Conservation (phyloP, 2,113 vertebrate genomes). For the Cephalophus harveyi region DNA sequence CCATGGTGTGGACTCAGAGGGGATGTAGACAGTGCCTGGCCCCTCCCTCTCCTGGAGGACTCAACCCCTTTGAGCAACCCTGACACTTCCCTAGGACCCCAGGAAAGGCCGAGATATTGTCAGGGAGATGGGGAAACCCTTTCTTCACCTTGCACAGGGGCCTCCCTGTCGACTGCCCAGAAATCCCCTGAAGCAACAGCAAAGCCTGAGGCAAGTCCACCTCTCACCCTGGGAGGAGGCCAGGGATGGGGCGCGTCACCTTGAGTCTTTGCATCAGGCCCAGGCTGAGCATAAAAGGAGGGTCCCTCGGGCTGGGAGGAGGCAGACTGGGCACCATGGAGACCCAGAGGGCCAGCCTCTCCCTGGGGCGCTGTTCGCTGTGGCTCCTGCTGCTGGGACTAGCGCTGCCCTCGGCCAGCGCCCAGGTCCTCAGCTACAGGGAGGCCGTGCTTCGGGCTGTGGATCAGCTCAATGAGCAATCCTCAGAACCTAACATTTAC, state of each 20-base stretch:
- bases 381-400: not conserved
- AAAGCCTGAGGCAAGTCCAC: not conserved
- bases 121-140: conserved; percentile 20
- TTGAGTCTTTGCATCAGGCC: not conserved
- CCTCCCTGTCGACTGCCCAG: not conserved
- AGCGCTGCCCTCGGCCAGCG: not conserved
- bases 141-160: not conserved
- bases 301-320: not conserved
- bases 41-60: not conserved
- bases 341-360: not conserved
- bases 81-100: not conserved
- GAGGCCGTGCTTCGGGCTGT: not conserved
- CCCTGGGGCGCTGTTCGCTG: rapidly evolving
- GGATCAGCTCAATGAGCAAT: not conserved
- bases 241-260: not conserved
- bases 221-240: not conserved
- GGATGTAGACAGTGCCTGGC: not conserved
- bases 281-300: conserved; percentile 31
- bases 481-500: not conserved
- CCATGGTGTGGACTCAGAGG: not conserved
- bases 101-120: not conserved
- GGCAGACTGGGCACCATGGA: conserved; percentile 7
- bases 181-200: not conserved
- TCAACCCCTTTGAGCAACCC: not conserved
- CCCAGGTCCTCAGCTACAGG: not conserved